Percentiles rank a stretch among this genome's conserved stretches.
Evolutionary conservation across 2,113 vertebrate species (phyloP).

Genomic region (Australoheros scitulus): DNA sequence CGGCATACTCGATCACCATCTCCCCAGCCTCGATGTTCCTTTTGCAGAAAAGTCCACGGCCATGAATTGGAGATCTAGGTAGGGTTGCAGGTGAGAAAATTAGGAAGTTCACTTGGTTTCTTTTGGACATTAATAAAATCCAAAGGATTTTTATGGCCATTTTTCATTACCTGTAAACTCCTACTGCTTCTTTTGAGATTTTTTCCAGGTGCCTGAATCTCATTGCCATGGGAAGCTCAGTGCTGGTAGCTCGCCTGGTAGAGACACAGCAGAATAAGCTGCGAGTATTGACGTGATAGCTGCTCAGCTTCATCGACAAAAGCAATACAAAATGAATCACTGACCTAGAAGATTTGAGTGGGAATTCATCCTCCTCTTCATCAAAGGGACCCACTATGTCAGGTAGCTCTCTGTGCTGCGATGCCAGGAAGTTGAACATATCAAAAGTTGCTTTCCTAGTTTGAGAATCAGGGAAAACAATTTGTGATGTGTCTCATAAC

Average conservation of each 20-base stretch:
- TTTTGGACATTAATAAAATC: background rate
- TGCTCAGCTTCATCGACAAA: background rate
- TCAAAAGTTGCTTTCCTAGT: conserved; percentile 91
- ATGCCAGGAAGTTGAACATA: conserved; percentile 95
- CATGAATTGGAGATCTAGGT: conserved; percentile 87
- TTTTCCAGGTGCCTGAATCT: conserved; percentile 91
- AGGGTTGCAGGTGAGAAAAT: background rate
- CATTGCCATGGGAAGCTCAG: conserved; percentile 94
- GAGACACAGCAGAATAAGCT: background rate
- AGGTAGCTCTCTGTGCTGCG: conserved; percentile 87
- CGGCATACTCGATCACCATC: conserved; percentile 94
- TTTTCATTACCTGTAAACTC: conserved; percentile 87
- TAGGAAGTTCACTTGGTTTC: background rate
- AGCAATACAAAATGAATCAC: background rate
- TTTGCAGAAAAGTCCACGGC: conserved; percentile 91
- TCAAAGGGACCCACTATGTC: conserved; percentile 81
- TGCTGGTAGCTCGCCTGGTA: conserved; percentile 87
- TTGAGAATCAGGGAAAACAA: background rate
- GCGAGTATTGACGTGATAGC: background rate
- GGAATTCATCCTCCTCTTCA: conserved; percentile 91
- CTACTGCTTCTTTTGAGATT: conserved; percentile 91
- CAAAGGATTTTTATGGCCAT: background rate
- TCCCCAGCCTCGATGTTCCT: conserved; percentile 91
- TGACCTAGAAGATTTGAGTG: conserved; percentile 89
- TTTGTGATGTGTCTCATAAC: background rate